Conservation (phyloP, 1,140 invertebrate species). For the Bombyx mandarina region DNA sequence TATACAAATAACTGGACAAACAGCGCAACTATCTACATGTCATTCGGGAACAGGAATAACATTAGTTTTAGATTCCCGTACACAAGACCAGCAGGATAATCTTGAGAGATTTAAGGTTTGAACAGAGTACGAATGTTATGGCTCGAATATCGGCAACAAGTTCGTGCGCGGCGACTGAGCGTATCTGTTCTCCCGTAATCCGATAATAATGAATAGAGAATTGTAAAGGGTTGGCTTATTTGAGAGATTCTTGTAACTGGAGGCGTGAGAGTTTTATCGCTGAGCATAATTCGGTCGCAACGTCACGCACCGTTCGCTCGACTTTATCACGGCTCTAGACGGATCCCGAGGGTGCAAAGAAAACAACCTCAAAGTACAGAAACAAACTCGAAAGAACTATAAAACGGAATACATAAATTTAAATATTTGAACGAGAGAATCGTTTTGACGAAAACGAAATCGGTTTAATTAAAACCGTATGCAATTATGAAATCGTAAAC, state of each 20-base stretch:
- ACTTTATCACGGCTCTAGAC: constrained; percentile 44
- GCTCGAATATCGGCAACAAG: constrained; percentile 39
- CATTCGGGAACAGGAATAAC: background rate
- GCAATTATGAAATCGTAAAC: constrained; percentile 6
- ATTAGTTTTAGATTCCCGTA: constrained; percentile 4
- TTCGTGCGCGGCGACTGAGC: constrained; percentile 45
- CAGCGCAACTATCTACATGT: constrained; percentile 3
- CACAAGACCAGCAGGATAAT: constrained; percentile 15
- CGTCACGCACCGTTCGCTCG: constrained; percentile 47
- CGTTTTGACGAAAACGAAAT: background rate
- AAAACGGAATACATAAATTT: constrained; percentile 2
- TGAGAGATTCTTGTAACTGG: constrained; percentile 44
- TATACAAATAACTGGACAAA: background rate
- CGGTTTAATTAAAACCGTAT: constrained; percentile 1
- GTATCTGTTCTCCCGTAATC: constrained; percentile 52
- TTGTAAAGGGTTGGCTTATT: constrained; percentile 48
- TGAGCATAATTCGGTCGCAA: constrained; percentile 49
- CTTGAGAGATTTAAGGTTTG: constrained; percentile 20
- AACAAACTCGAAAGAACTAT: constrained; percentile 9
- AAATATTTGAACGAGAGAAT: background rate
- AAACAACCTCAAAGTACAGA: constrained; percentile 24
- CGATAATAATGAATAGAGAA: constrained; percentile 67
- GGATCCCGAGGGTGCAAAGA: constrained; percentile 36
- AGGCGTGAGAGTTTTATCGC: constrained; percentile 52
- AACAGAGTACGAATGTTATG: constrained; percentile 23